Percentiles rank a stretch among this genome's conserved stretches.
Conservation (phyloP, 2,113 vertebrate species). For the Chaenocephalus aceratus region DNA sequence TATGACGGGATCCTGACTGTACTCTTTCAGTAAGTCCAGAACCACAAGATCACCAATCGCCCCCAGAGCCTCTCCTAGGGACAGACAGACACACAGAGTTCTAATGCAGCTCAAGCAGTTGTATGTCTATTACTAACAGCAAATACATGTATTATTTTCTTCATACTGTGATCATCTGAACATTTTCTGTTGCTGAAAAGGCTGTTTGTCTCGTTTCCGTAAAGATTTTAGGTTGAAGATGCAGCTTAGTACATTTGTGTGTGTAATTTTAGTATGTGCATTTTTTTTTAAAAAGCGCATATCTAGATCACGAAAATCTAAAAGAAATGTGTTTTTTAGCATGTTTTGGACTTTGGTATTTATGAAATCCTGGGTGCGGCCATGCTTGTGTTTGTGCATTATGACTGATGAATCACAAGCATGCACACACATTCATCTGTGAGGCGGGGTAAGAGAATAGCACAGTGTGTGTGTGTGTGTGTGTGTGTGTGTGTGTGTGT, state of each 20-base stretch:
- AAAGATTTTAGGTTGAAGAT: not conserved
- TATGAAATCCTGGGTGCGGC: too few species aligned
- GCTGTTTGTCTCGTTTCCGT: not conserved
- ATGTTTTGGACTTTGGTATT: too few species aligned
- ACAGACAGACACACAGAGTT: not conserved
- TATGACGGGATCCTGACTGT: constrained; percentile 87
- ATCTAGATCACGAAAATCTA: too few species aligned
- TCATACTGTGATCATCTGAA: not conserved
- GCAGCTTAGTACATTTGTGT: not conserved
- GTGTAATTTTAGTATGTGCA: not conserved
- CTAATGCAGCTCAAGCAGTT: not conserved
- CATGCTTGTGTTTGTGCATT: not conserved
- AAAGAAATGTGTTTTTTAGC: too few species aligned
- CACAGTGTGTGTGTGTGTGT: not conserved
- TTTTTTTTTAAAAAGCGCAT: too few species aligned
- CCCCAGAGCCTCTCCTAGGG: constrained; percentile 93
- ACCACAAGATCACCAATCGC: constrained; percentile 90
- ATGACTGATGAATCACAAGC: too few species aligned
- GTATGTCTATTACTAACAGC: not conserved
- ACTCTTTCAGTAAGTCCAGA: constrained; percentile 88
- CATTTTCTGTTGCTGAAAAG: not conserved
- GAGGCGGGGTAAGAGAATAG: too few species aligned
- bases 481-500: not conserved
- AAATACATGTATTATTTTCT: not conserved
- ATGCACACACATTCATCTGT: too few species aligned